Evolutionary conservation across 2,888 invertebrate genomes (phyloP), one percentile per base, ranked within the genome.

Genomic region (Amiota mariae): DNA sequence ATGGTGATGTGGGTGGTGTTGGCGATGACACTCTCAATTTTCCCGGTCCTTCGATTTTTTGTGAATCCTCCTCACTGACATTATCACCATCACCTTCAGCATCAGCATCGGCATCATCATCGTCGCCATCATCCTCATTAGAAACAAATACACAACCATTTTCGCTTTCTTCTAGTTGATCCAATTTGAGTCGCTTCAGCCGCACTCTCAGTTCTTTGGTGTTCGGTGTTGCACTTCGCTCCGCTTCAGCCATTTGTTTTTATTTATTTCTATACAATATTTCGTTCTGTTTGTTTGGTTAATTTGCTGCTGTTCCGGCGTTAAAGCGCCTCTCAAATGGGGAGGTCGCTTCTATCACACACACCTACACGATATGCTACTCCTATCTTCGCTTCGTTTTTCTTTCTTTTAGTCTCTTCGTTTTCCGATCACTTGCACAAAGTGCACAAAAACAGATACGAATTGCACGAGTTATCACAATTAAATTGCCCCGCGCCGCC

Each of bases 41-140:
- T 36, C 8, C 36, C 1, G 4, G 36, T 6, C 8, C 0, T 36
- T 36, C 36, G 36, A 4, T 6, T 36, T 36, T 36, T 36, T 36
- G 36, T 6, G 36, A 36, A 2, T 4, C 36, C 36, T 36, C 36
- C 36, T 36, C 36, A 36, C 36, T 36, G 36, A 36, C 36, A 36
- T 36, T 36, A 36, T 36, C 36, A 36, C 36, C 36, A 36, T 36
- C 36, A 36, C 4, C 36, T 6, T 36, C 36, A 1, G 36, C 36
- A 36, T 36, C 85, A 18, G 80, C 86, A 54, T 84, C 84, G 66
- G 80, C 84, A 71, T 81, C 48, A 13, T 59, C 51, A 8, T 63
- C 61, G 10, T 36, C 68, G 13, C 48, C 67, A 10, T 46, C 67
- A 36, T 78, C 73, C 24, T 80, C 81, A 13, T 77, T 82, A 18